These are phyloP conservation scores for Papilio demoleus DNA, from an alignment of 2,888 invertebrate species.

Conservation along the genomic window DNA sequence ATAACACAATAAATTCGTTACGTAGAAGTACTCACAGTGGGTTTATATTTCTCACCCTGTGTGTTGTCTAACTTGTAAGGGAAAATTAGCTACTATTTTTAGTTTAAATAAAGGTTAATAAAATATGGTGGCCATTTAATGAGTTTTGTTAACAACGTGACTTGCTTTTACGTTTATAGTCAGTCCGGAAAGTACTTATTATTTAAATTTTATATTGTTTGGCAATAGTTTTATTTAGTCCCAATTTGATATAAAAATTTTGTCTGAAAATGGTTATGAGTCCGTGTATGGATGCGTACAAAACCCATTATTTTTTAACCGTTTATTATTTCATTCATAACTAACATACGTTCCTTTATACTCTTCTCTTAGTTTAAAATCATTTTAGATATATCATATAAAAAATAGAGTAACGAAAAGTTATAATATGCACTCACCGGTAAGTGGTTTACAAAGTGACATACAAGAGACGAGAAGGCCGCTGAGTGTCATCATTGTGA, in stretches of 20 bases:
- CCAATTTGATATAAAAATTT: background rate
- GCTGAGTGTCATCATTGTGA: slow-evolving; percentile 52
- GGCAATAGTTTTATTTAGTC: background rate
- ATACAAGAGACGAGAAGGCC: slow-evolving; percentile 62
- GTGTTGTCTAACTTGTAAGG: background rate
- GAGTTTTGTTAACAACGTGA: slow-evolving; percentile 20
- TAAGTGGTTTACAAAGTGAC: slow-evolving; percentile 50
- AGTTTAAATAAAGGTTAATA: background rate
- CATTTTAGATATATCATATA: no score
- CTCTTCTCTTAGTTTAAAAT: background rate
- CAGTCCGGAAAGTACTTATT: background rate
- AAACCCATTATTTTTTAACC: no score
- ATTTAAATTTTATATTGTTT: background rate
- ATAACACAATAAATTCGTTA: background rate
- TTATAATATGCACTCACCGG: slow-evolving; percentile 56
- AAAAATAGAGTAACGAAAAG: background rate
- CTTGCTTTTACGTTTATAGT: slow-evolving; percentile 11
- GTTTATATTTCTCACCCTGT: background rate
- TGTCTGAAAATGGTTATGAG: no score
- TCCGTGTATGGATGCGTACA: no score
- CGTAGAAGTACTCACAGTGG: background rate
- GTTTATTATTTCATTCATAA: no score
- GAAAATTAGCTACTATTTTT: background rate
- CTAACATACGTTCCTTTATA: no score
- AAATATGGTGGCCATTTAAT: background rate